These are phyloP conservation scores for Sebastes wilsoni DNA, from an alignment of 2,797 vertebrate genomes.

Conservation along the genomic window DNA sequence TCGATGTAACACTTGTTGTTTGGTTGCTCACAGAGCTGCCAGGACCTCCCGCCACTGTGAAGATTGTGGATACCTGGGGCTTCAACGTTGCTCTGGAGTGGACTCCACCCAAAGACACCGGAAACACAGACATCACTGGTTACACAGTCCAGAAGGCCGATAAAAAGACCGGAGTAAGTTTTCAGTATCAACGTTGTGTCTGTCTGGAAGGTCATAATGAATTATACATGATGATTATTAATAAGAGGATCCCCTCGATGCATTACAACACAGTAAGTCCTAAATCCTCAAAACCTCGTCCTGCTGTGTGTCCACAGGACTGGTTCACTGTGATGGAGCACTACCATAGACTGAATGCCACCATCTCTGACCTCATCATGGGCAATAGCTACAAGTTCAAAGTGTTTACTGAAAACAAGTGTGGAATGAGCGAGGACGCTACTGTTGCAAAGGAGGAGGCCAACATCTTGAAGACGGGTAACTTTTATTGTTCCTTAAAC, in stretches of 20 bases:
- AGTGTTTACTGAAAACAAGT: conserved; percentile 91
- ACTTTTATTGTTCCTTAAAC: background rate
- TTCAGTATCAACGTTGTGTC: background rate
- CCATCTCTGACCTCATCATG: conserved; percentile 95
- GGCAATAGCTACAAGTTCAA: conserved; percentile 94
- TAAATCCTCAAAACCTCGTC: background rate
- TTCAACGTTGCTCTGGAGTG: conserved; percentile 96
- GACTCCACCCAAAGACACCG: conserved; percentile 86
- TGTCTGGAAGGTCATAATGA: background rate
- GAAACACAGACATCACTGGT: conserved; percentile 93
- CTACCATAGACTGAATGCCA: conserved; percentile 91
- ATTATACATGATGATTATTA: background rate
- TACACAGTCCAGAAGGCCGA: conserved; percentile 96
- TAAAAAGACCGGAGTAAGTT: conserved; percentile 93
- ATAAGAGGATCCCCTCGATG: background rate
- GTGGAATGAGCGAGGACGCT: conserved; percentile 84
- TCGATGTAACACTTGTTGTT: background rate
- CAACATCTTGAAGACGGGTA: conserved; percentile 90
- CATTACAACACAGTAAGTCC: background rate
- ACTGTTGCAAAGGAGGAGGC: conserved; percentile 79
- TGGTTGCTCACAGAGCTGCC: conserved; percentile 86
- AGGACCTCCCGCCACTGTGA: conserved; percentile 86
- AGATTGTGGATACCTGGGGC: conserved; percentile 92
- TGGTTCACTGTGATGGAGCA: conserved; percentile 96
- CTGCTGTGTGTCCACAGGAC: conserved; percentile 78